Evolutionary conservation across 2,888 invertebrate species (phyloP).

Genomic region (Caenorhabditis imperialis): DNA sequence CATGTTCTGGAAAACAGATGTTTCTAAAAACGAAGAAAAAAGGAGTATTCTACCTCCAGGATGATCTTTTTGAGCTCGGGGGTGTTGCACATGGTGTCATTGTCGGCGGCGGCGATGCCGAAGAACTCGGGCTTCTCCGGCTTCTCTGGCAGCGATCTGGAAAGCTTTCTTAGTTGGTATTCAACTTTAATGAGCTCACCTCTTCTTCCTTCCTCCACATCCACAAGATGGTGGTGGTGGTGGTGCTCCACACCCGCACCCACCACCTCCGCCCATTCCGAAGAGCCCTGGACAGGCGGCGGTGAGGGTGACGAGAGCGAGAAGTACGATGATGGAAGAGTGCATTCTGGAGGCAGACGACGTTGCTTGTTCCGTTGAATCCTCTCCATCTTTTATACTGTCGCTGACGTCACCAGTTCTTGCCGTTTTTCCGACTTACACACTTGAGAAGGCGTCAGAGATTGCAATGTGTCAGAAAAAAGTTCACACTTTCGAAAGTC

Average conservation of each 20-base stretch:
- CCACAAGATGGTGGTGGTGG: slow-evolving; percentile 56
- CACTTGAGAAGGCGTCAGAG: no score
- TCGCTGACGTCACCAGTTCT: no score
- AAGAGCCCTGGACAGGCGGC: slow-evolving; percentile 51
- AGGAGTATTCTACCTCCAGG: slow-evolving; percentile 6
- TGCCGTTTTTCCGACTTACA: no score
- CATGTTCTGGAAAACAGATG: slow-evolving; percentile 7
- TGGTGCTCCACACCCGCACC: slow-evolving; percentile 56
- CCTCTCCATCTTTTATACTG: background rate
- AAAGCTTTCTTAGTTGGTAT: background rate
- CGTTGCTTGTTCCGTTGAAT: background rate
- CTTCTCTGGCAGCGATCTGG: slow-evolving; percentile 33
- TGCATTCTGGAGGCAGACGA: slow-evolving; percentile 8
- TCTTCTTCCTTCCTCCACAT: slow-evolving; percentile 50
- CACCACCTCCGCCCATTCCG: slow-evolving; percentile 52
- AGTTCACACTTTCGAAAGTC: no score
- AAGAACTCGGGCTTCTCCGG: slow-evolving; percentile 15
- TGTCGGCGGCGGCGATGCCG: slow-evolving; percentile 23
- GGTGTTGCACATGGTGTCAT: slow-evolving; percentile 32
- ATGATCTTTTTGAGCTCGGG: slow-evolving; percentile 44
- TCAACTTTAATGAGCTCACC: background rate
- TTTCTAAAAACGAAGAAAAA: no score
- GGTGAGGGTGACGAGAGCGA: slow-evolving; percentile 19
- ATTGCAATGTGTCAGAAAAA: no score
- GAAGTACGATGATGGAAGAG: slow-evolving; percentile 34